Base-by-base conservation (phyloP, 2,888 invertebrate species). In the Aleiodes leptofemur region DNA sequence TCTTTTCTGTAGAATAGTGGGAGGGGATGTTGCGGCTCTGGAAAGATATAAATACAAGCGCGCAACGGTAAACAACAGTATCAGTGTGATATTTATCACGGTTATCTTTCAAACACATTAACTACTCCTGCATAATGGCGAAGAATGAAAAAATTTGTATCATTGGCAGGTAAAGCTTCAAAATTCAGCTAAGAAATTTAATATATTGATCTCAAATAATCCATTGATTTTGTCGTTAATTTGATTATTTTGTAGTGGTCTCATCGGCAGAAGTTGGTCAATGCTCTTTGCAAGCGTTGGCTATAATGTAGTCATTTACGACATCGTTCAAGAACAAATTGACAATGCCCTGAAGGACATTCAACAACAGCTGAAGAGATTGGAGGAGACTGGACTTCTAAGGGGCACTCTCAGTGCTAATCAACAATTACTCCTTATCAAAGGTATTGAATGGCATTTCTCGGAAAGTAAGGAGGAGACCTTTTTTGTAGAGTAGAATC, bases 261-360 rank as follows among this genome's bases (percentile, higher is more conserved):
- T 98, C 71, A 98, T 99, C 83, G 99, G 98, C 3, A 93, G 96
- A 73, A 98, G 98, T 83, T 99, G 98, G 97, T 96, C 98, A 0
- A 98, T 98, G 97, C 91, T 98, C 50, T 99, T 98, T 90, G 97
- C 97, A 0, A 94, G 96, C 8, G 96, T 95, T 5, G 98, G 98
- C 9, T 98, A 98, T 89, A 92, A 94, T 86, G 98, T 98, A 38
- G 91, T 92, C 13, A 91, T 99, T 68, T 98, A 94, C 88, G 99
- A 99, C 85, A 94, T 96, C 70, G 91, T 95, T 51, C 92, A 93
- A 0, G 92, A 94, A 79, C 96, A 96, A 90, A 93, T 97, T 31
- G 89, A 92, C 11, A 92, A 92, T 68, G 97, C 97, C 0, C 89
- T 97, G 0, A 91, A 90, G 6, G 95, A 96, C 80, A 95, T 98